Evolutionary conservation across 2,888 invertebrate species (phyloP).

Genomic region (Acanthosoma haemorrhoidale): DNA sequence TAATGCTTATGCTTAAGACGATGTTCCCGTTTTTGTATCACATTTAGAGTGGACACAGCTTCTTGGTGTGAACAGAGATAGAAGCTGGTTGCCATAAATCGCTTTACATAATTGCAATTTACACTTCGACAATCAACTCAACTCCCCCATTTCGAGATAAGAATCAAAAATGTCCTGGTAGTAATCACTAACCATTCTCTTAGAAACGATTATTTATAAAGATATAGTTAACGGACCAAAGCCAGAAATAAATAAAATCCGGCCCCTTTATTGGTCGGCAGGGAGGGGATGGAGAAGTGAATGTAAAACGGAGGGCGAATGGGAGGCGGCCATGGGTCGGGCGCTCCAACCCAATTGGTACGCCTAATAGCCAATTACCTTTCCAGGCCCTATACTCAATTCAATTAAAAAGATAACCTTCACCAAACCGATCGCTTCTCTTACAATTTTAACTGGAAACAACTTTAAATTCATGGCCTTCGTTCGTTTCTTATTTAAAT

Average conservation of each 20-base stretch:
- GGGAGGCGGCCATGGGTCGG: not conserved
- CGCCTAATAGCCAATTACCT: constrained; percentile 7
- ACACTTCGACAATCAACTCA: too few relatives aligned
- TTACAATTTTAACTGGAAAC: not conserved
- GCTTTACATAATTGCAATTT: too few relatives aligned
- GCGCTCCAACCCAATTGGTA: not conserved
- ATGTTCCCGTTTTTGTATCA: too few relatives aligned
- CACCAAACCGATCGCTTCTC: not conserved
- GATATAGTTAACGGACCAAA: not conserved
- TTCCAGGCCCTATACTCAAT: not conserved
- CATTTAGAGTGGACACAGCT: too few relatives aligned
- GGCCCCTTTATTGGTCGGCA: not conserved
- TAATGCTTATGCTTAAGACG: too few relatives aligned
- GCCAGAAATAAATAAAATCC: constrained; percentile 1
- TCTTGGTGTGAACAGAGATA: too few relatives aligned
- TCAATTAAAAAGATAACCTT: constrained; percentile 1
- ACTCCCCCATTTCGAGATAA: too few relatives aligned
- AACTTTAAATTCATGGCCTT: too few relatives aligned
- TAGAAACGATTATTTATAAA: not conserved
- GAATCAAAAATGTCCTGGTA: too few relatives aligned
- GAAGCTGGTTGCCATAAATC: too few relatives aligned
- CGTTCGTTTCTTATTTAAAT: too few relatives aligned
- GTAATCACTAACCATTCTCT: too few relatives aligned
- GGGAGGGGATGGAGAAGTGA: not conserved
- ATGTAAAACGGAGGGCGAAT: not conserved